These are phyloP conservation scores for Clepsis dumicolana DNA, from an alignment of 2,888 invertebrate genomes.

Conservation along the genomic window DNA sequence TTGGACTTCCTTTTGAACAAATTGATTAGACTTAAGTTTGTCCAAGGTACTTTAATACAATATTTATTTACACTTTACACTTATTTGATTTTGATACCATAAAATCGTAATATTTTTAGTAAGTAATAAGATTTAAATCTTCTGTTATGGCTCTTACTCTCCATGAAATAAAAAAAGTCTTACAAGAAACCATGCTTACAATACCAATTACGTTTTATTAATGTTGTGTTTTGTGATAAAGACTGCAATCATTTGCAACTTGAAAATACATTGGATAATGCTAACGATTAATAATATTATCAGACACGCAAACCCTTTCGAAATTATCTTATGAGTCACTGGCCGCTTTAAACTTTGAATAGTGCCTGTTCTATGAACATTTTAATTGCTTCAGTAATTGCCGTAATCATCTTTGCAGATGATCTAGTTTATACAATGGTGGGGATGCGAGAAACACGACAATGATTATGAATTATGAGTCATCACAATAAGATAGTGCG, in stretches of 20 bases:
- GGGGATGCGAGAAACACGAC: constrained; percentile 30
- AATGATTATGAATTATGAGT: constrained; percentile 7
- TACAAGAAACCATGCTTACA: neutral
- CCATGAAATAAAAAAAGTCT: neutral
- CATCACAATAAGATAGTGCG: neutral
- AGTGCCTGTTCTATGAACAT: constrained; percentile 20
- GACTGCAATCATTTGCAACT: constrained; percentile 19
- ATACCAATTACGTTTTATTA: neutral
- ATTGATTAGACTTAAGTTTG: neutral
- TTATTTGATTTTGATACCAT: too few species aligned
- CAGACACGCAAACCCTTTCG: constrained; percentile 7
- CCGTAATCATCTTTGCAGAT: constrained; percentile 34
- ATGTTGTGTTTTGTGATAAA: constrained; percentile 21
- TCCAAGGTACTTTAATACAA: neutral
- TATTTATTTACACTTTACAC: neutral
- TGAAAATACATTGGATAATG: constrained; percentile 16
- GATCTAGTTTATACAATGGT: constrained; percentile 26
- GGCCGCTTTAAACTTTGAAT: constrained; percentile 29
- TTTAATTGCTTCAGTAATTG: constrained; percentile 31
- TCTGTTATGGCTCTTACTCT: too few species aligned
- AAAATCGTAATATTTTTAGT: too few species aligned
- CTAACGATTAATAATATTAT: constrained; percentile 27
- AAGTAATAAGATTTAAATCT: too few species aligned
- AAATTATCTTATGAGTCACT: constrained; percentile 30
- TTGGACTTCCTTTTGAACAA: constrained; percentile 30